phyloP scores from a whole-genome alignment of 2,113 vertebrate genomes.

The Prunella himalayana region DNA sequence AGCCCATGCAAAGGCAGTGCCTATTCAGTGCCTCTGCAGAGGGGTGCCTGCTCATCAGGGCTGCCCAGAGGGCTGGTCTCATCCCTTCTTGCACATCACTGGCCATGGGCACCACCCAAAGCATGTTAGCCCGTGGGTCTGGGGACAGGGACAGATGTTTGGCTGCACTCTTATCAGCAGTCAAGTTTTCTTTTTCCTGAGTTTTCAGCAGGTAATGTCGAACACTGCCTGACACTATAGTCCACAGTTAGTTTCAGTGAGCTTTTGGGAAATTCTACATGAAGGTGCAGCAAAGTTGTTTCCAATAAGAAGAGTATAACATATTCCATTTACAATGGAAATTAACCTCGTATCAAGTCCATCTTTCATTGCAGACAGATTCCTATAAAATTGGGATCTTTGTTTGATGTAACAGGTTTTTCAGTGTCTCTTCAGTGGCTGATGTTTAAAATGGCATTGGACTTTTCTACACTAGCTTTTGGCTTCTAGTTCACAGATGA shows the following conservation, averaged over 20 bases:
- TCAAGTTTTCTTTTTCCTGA: background rate
- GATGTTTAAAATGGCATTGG: background rate
- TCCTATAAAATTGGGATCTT: background rate
- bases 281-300: background rate
- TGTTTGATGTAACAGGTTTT: background rate
- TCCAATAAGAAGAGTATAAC: background rate
- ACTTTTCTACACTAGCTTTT: background rate
- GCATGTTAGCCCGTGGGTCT: rapidly evolving
- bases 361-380: background rate
- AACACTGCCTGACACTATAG: background rate
- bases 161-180: background rate
- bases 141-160: background rate
- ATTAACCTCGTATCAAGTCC: background rate
- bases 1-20: background rate
- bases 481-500: background rate
- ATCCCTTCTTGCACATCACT: background rate
- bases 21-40: background rate
- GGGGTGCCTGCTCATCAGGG: background rate
- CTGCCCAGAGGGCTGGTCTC: rapidly evolving
- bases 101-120: background rate
- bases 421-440: background rate
- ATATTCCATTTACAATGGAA: background rate
- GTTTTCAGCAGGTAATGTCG: background rate
- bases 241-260: background rate
- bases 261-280: background rate